A percentile compares a stretch with the other conserved stretches of the same genome.
Evolutionary conservation across 2,888 invertebrate genomes (phyloP).

Genomic region (Sylvicola fuscatus): DNA sequence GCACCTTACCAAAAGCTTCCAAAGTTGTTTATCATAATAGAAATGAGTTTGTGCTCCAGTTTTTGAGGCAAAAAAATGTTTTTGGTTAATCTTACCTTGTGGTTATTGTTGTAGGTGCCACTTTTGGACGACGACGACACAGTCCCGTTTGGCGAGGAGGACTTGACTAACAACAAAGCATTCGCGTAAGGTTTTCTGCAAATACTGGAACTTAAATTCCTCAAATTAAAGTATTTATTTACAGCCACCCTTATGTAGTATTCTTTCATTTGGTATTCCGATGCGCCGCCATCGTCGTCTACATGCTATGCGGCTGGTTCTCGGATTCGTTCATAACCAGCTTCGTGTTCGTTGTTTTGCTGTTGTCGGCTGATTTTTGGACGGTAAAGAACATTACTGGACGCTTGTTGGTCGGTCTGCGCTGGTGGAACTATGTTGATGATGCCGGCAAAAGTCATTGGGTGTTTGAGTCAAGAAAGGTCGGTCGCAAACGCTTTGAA

Average conservation of each 20-base stretch:
- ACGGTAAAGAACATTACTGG: conserved; percentile 88
- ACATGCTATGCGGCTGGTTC: conserved; percentile 80
- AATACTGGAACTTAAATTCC: not conserved
- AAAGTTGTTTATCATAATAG: too few relatives aligned
- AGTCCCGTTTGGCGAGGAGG: conserved; percentile 71
- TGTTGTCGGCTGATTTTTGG: conserved; percentile 98
- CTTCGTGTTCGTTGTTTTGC: conserved; percentile 74
- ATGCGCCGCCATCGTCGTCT: conserved; percentile 59
- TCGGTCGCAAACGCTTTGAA: too few relatives aligned
- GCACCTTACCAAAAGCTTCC: too few relatives aligned
- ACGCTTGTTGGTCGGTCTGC: conserved; percentile 76
- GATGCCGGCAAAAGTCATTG: conserved; percentile 94
- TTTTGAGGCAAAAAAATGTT: too few relatives aligned
- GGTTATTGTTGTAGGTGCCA: conserved; percentile 49
- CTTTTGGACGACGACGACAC: conserved; percentile 72
- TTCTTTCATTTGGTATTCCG: conserved; percentile 84
- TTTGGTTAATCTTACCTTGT: too few relatives aligned
- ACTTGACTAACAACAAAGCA: conserved; percentile 24
- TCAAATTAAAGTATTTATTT: conserved; percentile 11
- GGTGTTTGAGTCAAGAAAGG: conserved; percentile 71
- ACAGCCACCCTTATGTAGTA: conserved; percentile 80
- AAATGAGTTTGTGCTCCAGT: too few relatives aligned
- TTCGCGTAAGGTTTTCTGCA: conserved; percentile 19
- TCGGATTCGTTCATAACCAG: conserved; percentile 86
- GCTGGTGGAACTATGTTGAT: conserved; percentile 99